phyloP scores from a whole-genome alignment of 2,888 invertebrate species.

The Drosophila trichaetosa region DNA sequence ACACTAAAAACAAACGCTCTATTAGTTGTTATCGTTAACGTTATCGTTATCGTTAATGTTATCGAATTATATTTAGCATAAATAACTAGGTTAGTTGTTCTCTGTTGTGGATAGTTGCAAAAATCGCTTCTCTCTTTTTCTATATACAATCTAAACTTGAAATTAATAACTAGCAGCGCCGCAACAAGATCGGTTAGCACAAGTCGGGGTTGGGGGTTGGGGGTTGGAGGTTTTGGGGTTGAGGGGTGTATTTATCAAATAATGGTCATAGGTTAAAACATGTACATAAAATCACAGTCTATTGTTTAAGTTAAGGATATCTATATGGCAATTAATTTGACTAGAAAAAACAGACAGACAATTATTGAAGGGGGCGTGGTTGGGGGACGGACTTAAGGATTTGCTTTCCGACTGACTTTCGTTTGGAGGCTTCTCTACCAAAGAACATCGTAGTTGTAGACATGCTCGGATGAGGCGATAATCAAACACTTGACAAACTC shows the following conservation, averaged over 20 bases:
- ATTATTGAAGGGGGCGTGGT: neutral
- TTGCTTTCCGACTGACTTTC: slow-evolving; percentile 18
- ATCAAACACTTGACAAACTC: slow-evolving; percentile 72
- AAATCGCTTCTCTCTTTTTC: slow-evolving; percentile 27
- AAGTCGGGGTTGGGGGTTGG: neutral
- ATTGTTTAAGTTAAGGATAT: slow-evolving; percentile 52
- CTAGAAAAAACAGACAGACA: slow-evolving; percentile 60
- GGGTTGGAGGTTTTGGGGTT: too few species aligned
- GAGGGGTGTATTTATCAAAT: neutral
- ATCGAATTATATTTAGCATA: slow-evolving; percentile 42
- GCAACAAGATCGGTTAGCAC: slow-evolving; percentile 15
- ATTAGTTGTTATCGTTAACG: slow-evolving; percentile 26
- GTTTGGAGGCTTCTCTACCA: slow-evolving; percentile 48
- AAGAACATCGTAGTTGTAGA: slow-evolving; percentile 71
- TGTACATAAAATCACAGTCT: slow-evolving; percentile 66
- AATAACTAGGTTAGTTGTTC: slow-evolving; percentile 43
- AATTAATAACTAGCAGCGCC: slow-evolving; percentile 36
- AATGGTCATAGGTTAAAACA: slow-evolving; percentile 21
- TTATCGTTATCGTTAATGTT: slow-evolving; percentile 25
- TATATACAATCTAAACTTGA: slow-evolving; percentile 55
- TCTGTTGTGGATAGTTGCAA: slow-evolving; percentile 37
- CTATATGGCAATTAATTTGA: slow-evolving; percentile 68
- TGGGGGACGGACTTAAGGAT: neutral
- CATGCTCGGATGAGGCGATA: slow-evolving; percentile 72
- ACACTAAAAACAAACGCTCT: slow-evolving; percentile 63